Evolutionary conservation across 2,888 invertebrate genomes (phyloP), one percentile per base, ranked within the genome.

Genomic region (Drosophila melanocephala): DNA sequence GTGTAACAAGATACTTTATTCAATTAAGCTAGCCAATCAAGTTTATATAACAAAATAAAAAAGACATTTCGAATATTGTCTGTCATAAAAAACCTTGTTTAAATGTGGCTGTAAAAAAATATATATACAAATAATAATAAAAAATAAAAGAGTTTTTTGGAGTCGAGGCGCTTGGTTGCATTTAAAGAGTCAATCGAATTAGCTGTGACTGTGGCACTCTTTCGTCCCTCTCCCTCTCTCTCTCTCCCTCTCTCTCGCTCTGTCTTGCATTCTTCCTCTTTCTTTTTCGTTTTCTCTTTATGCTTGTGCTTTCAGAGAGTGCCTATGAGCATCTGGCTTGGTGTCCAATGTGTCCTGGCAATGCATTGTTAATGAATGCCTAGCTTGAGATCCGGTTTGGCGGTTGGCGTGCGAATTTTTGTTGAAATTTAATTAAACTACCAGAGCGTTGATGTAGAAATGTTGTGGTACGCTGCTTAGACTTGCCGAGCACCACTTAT

Each of bases 331-430:
- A 33, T 52, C 62, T 59, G 64, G 52, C 39, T 32, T 32, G 33
- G 5, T 22, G 39, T 56, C 66, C 65, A 50, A 42, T 5, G 65
- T 50, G 50, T 12, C 71, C 58, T 44, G 52, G 58, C 77, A 75
- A 75, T 84, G 84, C 84, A 84, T 84, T 86, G 84, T 86, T 84
- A 84, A 87, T 87, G 77, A 79, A 72, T 51, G 79, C 69, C 71
- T 72, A 77, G 79, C 60, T 57, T 65, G 57, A 58, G 62, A 47
- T 56, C 52, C 59, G 66, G 66, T 75, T 72, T 51, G 51, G 47
- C 53, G 68, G 53, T 61, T 69, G 56, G 60, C 66, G 59, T 63
- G 51, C 53, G 70, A 74, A 74, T 71, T 79, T 79, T 65, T 42
- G 66, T 56, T 63, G 58, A 74, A 86, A 87, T 86, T 86, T 86